phyloP scores from a whole-genome alignment of 2,888 invertebrate species.

The Pilophorus perplexus region DNA sequence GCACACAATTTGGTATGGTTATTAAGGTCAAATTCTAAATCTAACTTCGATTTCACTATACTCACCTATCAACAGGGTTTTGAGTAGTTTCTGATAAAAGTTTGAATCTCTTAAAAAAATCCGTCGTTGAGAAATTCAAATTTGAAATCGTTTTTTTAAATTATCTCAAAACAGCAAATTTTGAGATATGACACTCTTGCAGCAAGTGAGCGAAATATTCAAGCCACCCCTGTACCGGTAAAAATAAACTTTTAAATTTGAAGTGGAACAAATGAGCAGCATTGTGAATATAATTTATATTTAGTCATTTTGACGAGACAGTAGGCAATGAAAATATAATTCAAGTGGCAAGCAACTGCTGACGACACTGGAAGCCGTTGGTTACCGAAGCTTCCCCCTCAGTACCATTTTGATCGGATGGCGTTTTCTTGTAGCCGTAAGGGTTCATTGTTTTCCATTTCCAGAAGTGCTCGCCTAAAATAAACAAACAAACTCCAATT shows the following conservation, averaged over 20 bases:
- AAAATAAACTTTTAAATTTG: too few relatives aligned
- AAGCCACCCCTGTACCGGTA: too few relatives aligned
- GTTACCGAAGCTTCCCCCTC: neutral
- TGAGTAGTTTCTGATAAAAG: neutral
- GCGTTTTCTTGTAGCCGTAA: conserved; percentile 63
- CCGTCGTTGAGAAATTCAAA: neutral
- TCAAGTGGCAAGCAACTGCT: conserved; percentile 6
- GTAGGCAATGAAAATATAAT: too few relatives aligned
- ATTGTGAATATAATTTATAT: too few relatives aligned
- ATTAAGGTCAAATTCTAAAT: neutral
- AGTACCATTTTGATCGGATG: conserved; percentile 21
- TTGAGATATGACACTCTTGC: neutral
- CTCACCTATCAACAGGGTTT: neutral
- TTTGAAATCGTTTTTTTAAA: neutral
- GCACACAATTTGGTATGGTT: neutral
- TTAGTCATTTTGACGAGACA: too few relatives aligned
- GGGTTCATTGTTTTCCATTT: conserved; percentile 92
- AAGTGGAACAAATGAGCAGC: too few relatives aligned
- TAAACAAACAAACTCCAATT: too few relatives aligned
- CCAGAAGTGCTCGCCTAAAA: conserved; percentile 84
- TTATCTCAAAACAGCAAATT: neutral
- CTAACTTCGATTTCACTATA: neutral
- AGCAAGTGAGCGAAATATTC: neutral
- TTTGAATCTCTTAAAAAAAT: neutral
- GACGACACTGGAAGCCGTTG: neutral